Evolutionary conservation across 23 tunicate species (phyloP), one percentile per base, ranked within the genome.

Genomic region (Styela clava): DNA sequence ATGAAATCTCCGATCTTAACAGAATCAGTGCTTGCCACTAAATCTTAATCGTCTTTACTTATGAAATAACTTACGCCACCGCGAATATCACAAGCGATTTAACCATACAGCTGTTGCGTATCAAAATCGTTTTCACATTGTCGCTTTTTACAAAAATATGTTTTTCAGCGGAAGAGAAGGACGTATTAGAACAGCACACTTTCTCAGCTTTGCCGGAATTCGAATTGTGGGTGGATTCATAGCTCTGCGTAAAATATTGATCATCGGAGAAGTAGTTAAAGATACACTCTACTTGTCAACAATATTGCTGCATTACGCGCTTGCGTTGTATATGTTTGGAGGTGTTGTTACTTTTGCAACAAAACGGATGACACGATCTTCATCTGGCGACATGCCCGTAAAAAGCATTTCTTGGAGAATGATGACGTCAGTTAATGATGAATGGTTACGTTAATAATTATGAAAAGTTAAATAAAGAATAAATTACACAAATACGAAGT

Each of bases 261-360:
- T 61, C 65, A 61, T 82, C 18, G 90, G 82, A 86, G 69, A 35
- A 22, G 33, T 91, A 0, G 86, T 91, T 1, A 85, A 82, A 24
- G 97, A 91, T 80, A 91, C 97, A 2, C 28, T 72, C 22, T 91
- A 79, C 79, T 74, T 86, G 12, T 61, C 86, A 19, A 69, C 74
- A 19, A 84, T 88, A 3, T 22, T 91, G 34, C 61, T 91, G 73
- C 83, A 74, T 62, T 82, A 81, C 73, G 97, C 88, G 22, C 31
- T 86, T 34, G 90, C 97, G 19, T 24, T 86, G 19, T 91, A 86
- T 65, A 23, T 91, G 0, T 82, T 82, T 37, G 87, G 74, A 0
- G 90, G 97, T 2, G 63, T 91, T 2, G 35, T 86, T 2, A 23
- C 89, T 1, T 86, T 65, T 63, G 82, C 97, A 1, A 88, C 86